Evolutionary conservation across 2,797 vertebrate species (phyloP), one percentile per base, ranked within the genome.

Genomic region (Silurus aristotelis): DNA sequence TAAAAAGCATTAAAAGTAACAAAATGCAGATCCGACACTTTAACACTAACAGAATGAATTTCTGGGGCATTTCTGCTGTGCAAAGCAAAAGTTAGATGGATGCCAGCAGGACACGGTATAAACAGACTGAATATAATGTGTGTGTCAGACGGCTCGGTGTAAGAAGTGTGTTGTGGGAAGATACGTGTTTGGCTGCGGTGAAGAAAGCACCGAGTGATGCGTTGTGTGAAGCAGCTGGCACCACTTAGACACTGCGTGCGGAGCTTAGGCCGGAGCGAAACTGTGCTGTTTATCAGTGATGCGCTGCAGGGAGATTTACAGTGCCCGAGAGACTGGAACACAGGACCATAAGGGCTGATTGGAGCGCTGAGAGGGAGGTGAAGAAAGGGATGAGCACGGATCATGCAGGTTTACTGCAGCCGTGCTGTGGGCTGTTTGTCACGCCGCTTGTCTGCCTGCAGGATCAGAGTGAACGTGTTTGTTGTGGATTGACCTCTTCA

Each of bases 221-320:
- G 13, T 31, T 72, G 71, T 66, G 43, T 1, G 79, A 64, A 73
- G 80, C 91, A 91, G 89, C 89, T 91, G 90, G 90, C 79, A 87
- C 84, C 61, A 67, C 88, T 91, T 89, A 91, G 38, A 76, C 66
- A 68, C 78, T 87, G 86, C 78, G 82, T 87, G 88, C 83, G 78
- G 87, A 89, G 80, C 83, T 66, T 43, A 76, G 55, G 64, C 70
- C 25, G 72, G 77, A 84, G 67, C 15, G 52, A 78, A 79, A 68
- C 76, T 63, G 71, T 8, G 87, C 64, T 80, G 87, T 90, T 89
- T 85, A 88, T 90, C 85, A 67, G 84, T 43, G 85, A 80, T 38
- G 66, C 43, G 43, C 85, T 76, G 60, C 27, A 27, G 85, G 71
- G 81, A 90, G 87, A 91, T 89, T 90, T 90, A 90, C 73, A 43